Evolutionary conservation across 2,797 vertebrate genomes (phyloP).

Genomic region (Bufotes viridis): DNA sequence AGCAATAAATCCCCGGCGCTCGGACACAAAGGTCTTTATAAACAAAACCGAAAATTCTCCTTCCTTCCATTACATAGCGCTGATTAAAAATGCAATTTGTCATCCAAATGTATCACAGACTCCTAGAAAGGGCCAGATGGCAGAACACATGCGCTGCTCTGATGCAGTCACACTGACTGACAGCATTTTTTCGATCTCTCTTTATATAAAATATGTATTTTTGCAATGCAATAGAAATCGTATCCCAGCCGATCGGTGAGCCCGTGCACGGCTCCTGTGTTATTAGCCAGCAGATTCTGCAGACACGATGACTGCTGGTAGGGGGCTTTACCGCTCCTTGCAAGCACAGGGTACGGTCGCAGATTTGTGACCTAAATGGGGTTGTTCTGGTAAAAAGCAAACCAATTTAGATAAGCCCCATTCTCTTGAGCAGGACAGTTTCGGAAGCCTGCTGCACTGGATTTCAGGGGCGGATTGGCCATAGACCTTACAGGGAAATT

Average conservation of each 20-base stretch:
- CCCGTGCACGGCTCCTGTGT: neutral
- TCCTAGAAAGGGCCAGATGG: constrained; percentile 22
- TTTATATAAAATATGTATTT: neutral
- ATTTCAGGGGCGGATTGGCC: no score
- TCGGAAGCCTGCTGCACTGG: no score
- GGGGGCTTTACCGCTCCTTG: neutral
- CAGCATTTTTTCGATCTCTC: neutral
- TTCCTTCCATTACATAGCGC: neutral
- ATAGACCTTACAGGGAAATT: no score
- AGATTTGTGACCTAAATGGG: no score
- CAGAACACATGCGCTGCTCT: neutral
- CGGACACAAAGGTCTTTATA: neutral
- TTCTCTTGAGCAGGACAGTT: no score
- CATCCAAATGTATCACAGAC: constrained; percentile 25
- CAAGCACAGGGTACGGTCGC: no score
- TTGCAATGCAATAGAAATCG: neutral
- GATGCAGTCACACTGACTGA: neutral
- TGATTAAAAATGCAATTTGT: constrained; percentile 23
- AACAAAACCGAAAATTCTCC: neutral
- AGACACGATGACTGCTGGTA: neutral
- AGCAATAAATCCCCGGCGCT: neutral
- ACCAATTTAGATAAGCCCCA: no score
- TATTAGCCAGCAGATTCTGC: neutral
- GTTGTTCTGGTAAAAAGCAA: no score
- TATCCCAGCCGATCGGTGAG: neutral